Base-by-base conservation (phyloP, 2,888 invertebrate genomes). In the Hyalella azteca region DNA sequence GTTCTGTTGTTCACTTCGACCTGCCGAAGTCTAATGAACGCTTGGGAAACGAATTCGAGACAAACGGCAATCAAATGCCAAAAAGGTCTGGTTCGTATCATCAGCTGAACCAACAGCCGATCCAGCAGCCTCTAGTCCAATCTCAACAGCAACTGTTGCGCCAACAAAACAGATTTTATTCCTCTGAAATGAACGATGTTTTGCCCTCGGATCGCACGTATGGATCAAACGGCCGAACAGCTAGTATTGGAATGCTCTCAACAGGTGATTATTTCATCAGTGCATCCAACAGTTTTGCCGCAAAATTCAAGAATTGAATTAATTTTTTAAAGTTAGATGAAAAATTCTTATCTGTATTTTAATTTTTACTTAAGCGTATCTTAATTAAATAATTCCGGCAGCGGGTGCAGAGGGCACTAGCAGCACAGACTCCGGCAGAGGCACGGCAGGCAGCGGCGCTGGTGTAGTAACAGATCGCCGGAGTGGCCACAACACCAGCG, bases 401-500 rank as follows among this genome's bases (percentile, higher is more conserved):
- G 26, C 66, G 36, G 66, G 66, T 19, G 39, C 29, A 1, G 66
- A 66, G 66, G 78, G 50, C 13, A 54, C 77, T 2, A 66, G 73
- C 39, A 77, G 48, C 22, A 78, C 82, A 3, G 84, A 84, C 79
- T 84, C 84, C 2, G 84, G 84, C 22, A 77, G 83, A 22, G 81
- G 82, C 11, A 83, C 83, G 29, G 80, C 81, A 13, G 81, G 81
- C 15, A 79, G 81, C 22, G 81, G 82, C 3, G 81, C 79, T 32
- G 78, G 75, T 4, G 49, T 73, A 7, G 60, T 11, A 5, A 41
- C 15, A 19, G 41, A 75, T 0, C 41, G 66, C 15, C 76, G 79
- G 29, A 79, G 80, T 48, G 79, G 81, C 19, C 81, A 81, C 22
- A 82, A 84, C 81, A 83, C 84, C 77, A 84, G 84, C 54, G 75